Evolutionary conservation across 2,797 vertebrate genomes (phyloP).

Genomic region (Monodelphis domestica): DNA sequence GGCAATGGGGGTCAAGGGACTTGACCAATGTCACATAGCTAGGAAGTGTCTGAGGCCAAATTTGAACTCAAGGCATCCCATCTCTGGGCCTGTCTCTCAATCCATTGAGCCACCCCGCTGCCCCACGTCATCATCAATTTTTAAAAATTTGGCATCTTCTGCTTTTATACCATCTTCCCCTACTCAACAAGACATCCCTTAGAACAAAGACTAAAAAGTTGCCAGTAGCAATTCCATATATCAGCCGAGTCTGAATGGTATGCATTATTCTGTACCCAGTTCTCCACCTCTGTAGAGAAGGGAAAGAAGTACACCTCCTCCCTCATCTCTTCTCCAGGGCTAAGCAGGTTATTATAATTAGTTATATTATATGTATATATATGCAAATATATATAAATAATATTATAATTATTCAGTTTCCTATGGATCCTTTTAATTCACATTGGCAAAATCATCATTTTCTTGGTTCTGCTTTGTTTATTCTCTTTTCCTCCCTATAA

Average conservation of each 20-base stretch:
- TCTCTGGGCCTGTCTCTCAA: too few species aligned
- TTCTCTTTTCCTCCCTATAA: background rate
- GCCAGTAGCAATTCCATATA: background rate
- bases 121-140: too few species aligned
- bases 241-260: background rate
- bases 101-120: too few species aligned
- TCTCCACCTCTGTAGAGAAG: background rate
- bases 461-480: background rate
- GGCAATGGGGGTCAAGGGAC: too few species aligned
- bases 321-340: background rate
- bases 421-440: background rate
- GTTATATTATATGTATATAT: too few species aligned
- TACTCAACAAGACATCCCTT: background rate
- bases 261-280: background rate
- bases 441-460: background rate
- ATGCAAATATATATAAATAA: too few species aligned
- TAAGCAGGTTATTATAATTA: background rate
- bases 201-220: background rate
- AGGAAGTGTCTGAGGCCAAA: too few species aligned
- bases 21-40: too few species aligned
- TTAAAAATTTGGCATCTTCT: background rate
- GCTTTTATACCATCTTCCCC: background rate
- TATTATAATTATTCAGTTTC: background rate
- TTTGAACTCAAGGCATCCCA: too few species aligned
- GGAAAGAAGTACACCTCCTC: background rate